These are phyloP conservation scores for Phymorhynchus buccinoides DNA, from an alignment of 1,140 invertebrate species.

Conservation along the genomic window DNA sequence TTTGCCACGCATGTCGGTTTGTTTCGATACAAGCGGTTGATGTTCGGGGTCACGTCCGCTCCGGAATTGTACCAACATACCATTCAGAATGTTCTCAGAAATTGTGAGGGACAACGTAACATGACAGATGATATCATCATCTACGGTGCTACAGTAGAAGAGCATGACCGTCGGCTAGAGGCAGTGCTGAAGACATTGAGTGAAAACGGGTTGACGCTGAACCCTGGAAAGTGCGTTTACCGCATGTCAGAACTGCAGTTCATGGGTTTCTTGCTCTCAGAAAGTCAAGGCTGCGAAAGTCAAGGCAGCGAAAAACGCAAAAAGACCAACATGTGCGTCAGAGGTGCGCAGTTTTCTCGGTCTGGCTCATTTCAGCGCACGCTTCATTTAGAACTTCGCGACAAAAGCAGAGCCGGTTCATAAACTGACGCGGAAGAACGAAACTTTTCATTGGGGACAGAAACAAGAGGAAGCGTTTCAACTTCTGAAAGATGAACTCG, in stretches of 20 bases:
- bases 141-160: constrained; percentile 40
- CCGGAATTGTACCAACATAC: constrained; percentile 50
- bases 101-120: constrained; percentile 44
- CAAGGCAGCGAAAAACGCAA: neutral
- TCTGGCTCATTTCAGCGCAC: too few species aligned
- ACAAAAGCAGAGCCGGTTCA: too few species aligned
- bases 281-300: neutral
- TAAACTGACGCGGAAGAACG: too few species aligned
- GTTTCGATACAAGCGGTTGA: constrained; percentile 53
- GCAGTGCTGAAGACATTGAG: constrained; percentile 6
- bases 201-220: constrained; percentile 27
- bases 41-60: constrained; percentile 50
- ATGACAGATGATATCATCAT: constrained; percentile 56
- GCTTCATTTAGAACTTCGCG: too few species aligned
- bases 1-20: constrained; percentile 52
- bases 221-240: constrained; percentile 22
- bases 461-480: too few species aligned
- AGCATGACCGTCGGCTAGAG: constrained; percentile 43
- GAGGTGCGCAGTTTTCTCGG: too few species aligned
- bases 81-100: constrained; percentile 41
- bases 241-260: constrained; percentile 22
- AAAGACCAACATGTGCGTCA: neutral
- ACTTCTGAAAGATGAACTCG: too few species aligned
- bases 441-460: too few species aligned
- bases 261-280: constrained; percentile 10